Conservation (phyloP, 1,140 invertebrate species). For the Popillia japonica region DNA sequence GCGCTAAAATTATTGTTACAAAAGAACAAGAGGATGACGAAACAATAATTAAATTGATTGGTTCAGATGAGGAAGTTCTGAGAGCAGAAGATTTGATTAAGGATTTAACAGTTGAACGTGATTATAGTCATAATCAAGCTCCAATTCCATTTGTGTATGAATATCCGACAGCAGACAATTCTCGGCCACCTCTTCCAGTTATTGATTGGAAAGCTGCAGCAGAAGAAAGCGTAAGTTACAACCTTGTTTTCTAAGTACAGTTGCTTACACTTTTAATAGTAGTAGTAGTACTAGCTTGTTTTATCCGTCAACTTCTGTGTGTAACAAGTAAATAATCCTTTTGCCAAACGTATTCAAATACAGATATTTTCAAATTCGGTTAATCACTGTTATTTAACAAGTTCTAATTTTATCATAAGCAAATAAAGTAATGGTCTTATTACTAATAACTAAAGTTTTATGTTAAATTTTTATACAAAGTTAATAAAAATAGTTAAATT, state of each 20-base stretch:
- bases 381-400: too few species aligned
- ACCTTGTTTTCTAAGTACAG: slow-evolving; percentile 45
- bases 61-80: slow-evolving; percentile 66
- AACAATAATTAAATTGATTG: slow-evolving; percentile 64
- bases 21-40: slow-evolving; percentile 59
- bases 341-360: too few species aligned
- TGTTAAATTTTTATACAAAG: too few species aligned
- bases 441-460: too few species aligned
- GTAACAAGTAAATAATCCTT: too few species aligned
- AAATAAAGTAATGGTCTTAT: too few species aligned
- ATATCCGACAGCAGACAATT: slow-evolving; percentile 34
- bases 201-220: slow-evolving; percentile 60
- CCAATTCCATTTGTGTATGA: neutral
- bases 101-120: slow-evolving; percentile 55
- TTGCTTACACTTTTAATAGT: too few species aligned
- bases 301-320: too few species aligned
- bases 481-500: too few species aligned
- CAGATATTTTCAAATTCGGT: too few species aligned
- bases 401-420: too few species aligned
- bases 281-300: too few species aligned
- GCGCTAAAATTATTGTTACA: slow-evolving; percentile 63
- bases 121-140: slow-evolving; percentile 39
- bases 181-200: neutral
- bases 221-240: slow-evolving; percentile 58
- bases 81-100: slow-evolving; percentile 60